Evolutionary conservation across 2,888 invertebrate species (phyloP), one percentile per base, ranked within the genome.

Genomic region (Rhingia campestris): DNA sequence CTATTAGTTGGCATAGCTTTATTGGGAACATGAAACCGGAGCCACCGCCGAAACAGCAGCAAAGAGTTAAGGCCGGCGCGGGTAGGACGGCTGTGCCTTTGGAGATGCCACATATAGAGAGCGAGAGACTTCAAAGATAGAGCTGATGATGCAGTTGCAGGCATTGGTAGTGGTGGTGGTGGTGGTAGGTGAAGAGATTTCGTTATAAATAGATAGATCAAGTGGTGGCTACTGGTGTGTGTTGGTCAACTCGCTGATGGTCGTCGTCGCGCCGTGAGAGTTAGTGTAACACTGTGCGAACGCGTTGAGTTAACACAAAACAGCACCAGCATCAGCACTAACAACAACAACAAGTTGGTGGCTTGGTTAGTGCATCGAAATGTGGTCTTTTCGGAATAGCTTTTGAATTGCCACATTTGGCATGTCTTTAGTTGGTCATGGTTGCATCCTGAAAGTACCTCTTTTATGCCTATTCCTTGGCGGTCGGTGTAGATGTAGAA

Each of bases 311-410:
- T 67, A 61, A 73, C 70, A 85, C 76, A 80, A 22, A 22, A 54
- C 49, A 66, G 51, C 73, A 81, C 41, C 77, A 82, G 59, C 61
- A 86, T 63, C 69, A 81, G 32, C 73, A 75, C 53, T 73, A 84
- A 59, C 69, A 77, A 30, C 35, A 63, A 53, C 58, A 64, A 84
- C 87, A 56, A 66, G 64, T 41, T 70, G 53, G 61, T 81, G 73
- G 85, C 81, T 76, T 81, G 81, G 81, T 80, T 84, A 82, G 82
- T 82, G 82, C 74, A 80, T 80, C 59, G 70, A 84, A 84, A 84
- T 84, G 84, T 80, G 84, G 84, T 84, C 80, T 84, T 84, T 84
- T 84, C 84, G 84, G 84, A 84, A 84, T 84, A 84, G 84, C 84
- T 84, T 84, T 80, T 84, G 84, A 80, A 84, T 84, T 80, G 69